Conservation (phyloP, 2,797 vertebrate species). For the Lacerta agilis region DNA sequence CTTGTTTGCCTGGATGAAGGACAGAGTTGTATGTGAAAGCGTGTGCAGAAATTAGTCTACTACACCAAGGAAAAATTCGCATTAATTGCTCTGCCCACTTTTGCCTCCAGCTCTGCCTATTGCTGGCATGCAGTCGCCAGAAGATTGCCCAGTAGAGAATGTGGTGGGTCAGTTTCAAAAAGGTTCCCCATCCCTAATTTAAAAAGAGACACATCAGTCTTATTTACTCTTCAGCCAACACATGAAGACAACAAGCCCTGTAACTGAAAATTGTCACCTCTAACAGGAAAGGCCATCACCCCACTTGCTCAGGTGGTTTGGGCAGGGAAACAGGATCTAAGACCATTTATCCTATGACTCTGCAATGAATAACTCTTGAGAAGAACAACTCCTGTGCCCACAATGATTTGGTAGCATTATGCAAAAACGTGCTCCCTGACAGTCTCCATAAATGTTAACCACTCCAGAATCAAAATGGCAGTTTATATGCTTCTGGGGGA, state of each 20-base stretch:
- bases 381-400: not conserved
- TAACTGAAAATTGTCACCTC: not conserved
- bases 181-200: no score
- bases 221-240: not conserved
- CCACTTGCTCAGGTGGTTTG: not conserved
- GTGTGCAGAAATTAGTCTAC: no score
- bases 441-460: not conserved
- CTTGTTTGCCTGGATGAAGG: no score
- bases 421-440: not conserved
- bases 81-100: no score
- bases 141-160: no score
- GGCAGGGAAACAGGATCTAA: not conserved
- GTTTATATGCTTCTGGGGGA: not conserved
- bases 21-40: no score
- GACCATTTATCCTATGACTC: not conserved
- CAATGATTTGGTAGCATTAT: not conserved
- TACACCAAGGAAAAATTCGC: no score
- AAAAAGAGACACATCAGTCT: not conserved
- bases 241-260: not conserved
- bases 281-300: not conserved
- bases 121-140: no score
- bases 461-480: not conserved
- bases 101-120: no score
- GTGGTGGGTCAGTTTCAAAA: no score
- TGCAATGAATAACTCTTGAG: no score